A percentile compares a stretch with the other conserved stretches of the same genome.
These are phyloP conservation scores for Rutpela maculata DNA, from an alignment of 2,888 invertebrate genomes.

Conservation along the genomic window DNA sequence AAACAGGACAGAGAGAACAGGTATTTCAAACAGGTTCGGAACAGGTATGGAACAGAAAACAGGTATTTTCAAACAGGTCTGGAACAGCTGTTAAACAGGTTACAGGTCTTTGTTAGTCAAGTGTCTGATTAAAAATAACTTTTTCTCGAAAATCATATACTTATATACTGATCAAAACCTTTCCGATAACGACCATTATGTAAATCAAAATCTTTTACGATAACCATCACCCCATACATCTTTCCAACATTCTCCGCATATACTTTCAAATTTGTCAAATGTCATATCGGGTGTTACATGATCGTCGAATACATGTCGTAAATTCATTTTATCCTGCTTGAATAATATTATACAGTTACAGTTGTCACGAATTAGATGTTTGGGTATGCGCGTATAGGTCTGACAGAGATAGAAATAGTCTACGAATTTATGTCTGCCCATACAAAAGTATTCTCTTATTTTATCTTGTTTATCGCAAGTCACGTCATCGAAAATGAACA, in stretches of 20 bases:
- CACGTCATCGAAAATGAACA: slow-evolving; percentile 51
- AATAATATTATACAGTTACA: slow-evolving; percentile 40
- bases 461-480: slow-evolving; percentile 45
- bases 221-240: slow-evolving; percentile 15
- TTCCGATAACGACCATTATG: slow-evolving; percentile 30
- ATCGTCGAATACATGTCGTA: slow-evolving; percentile 26
- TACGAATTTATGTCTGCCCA: slow-evolving; percentile 46
- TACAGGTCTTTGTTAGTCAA: not conserved
- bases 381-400: slow-evolving; percentile 43
- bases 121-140: not conserved
- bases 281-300: slow-evolving; percentile 36
- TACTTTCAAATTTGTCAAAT: slow-evolving; percentile 28
- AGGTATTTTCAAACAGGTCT: too few species aligned
- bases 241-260: slow-evolving; percentile 34
- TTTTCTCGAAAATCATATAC: not conserved
- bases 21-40: not conserved
- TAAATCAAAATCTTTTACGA: slow-evolving; percentile 30
- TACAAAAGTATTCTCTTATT: slow-evolving; percentile 47
- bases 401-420: slow-evolving; percentile 48
- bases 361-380: slow-evolving; percentile 43
- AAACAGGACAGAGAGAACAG: not conserved
- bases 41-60: too few species aligned
- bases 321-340: slow-evolving; percentile 39
- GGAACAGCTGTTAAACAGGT: not conserved
- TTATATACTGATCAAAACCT: slow-evolving; percentile 34